A percentile compares a stretch with the other conserved stretches of the same genome.
phyloP scores from a whole-genome alignment of 2,113 vertebrate species.

The Forbesichthys papilliferus region DNA sequence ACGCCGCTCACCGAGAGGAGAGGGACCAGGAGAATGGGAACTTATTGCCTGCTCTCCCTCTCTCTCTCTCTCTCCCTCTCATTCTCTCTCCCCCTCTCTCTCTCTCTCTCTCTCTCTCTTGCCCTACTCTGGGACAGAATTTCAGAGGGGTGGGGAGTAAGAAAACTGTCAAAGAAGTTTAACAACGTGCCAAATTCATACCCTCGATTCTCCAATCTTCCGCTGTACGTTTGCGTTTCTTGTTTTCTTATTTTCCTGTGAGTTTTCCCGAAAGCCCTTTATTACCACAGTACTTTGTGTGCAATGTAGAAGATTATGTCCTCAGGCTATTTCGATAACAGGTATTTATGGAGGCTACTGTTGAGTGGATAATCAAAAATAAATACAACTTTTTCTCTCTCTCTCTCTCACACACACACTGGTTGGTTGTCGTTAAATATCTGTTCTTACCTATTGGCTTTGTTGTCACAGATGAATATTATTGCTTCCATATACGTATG shows the following conservation, averaged over 20 bases:
- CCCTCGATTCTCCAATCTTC: slow-evolving; percentile 43
- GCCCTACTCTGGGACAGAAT: slow-evolving; percentile 48
- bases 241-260: slow-evolving; percentile 9
- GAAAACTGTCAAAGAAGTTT: slow-evolving; percentile 76
- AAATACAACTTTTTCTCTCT: slow-evolving; percentile 13
- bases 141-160: slow-evolving; percentile 66
- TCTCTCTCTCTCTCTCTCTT: slow-evolving; percentile 31
- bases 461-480: slow-evolving; percentile 33
- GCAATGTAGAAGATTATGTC: slow-evolving; percentile 24
- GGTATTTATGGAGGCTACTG: slow-evolving; percentile 23
- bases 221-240: background rate
- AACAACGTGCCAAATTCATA: slow-evolving; percentile 57
- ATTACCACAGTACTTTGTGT: slow-evolving; percentile 10
- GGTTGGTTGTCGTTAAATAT: slow-evolving; percentile 33
- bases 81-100: slow-evolving; percentile 14
- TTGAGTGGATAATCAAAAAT: slow-evolving; percentile 26
- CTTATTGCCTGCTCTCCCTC: slow-evolving; percentile 43
- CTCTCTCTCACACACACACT: background rate
- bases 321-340: slow-evolving; percentile 35
- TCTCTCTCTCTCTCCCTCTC: slow-evolving; percentile 7
- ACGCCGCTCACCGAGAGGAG: background rate
- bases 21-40: background rate
- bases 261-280: slow-evolving; percentile 36
- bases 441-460: slow-evolving; percentile 24
- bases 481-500: slow-evolving; percentile 19